Conservation (phyloP, 1,140 invertebrate genomes). For the Drosophila lacertosa region DNA sequence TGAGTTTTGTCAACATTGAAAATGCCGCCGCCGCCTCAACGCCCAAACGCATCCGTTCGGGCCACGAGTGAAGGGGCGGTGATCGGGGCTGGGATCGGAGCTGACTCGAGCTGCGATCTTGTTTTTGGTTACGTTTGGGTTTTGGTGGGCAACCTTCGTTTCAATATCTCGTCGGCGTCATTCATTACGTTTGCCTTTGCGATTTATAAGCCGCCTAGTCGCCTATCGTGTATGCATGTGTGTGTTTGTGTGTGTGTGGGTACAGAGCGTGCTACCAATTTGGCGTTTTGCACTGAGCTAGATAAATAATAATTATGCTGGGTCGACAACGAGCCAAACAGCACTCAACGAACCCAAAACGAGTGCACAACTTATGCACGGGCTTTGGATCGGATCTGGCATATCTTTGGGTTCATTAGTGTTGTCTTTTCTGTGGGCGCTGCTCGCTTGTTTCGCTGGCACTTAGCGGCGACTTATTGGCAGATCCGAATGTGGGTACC, state of each 20-base stretch:
- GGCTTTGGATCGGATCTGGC: constrained; percentile 38
- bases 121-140: constrained; percentile 60
- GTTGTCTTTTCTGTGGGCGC: constrained; percentile 71
- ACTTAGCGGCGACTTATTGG: constrained; percentile 75
- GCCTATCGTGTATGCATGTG: constrained; percentile 16
- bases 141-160: constrained; percentile 63
- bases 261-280: constrained; percentile 74
- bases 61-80: not conserved
- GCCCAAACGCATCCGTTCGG: constrained; percentile 78
- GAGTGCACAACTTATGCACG: constrained; percentile 58
- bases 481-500: constrained; percentile 54
- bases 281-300: constrained; percentile 67
- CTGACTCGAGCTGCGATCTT: constrained; percentile 55
- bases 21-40: constrained; percentile 66
- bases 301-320: constrained; percentile 81
- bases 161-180: constrained; percentile 68
- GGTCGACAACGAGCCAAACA: constrained; percentile 41
- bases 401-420: constrained; percentile 76
- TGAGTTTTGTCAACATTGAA: constrained; percentile 80
- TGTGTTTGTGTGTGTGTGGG: constrained; percentile 56
- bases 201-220: constrained; percentile 70
- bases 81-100: constrained; percentile 19
- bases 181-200: constrained; percentile 79
- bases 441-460: constrained; percentile 30
- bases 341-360: constrained; percentile 36